Evolutionary conservation across 2,113 vertebrate genomes (phyloP).

Genomic region (Zonotrichia leucophrys): DNA sequence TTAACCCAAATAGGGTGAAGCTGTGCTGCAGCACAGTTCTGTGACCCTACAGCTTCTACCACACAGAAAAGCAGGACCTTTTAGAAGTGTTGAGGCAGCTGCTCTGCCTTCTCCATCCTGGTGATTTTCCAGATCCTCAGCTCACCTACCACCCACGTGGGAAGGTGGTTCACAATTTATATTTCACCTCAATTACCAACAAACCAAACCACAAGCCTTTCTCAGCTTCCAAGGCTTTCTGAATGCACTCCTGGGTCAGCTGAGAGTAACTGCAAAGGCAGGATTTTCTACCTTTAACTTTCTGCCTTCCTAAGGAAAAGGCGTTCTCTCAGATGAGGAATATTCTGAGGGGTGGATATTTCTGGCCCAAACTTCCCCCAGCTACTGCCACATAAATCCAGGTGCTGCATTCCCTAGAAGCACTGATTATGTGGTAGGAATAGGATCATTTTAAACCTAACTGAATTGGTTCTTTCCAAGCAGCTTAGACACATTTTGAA

Average conservation of each 20-base stretch:
- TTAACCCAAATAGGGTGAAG: neutral
- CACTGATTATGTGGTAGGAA: neutral
- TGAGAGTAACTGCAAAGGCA: neutral
- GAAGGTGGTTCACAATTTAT: neutral
- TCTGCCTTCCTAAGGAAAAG: neutral
- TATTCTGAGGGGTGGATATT: neutral
- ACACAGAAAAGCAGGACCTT: neutral
- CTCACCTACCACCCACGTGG: neutral
- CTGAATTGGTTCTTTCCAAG: neutral
- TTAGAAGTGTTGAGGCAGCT: neutral
- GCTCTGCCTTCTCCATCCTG: neutral
- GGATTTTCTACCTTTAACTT: neutral
- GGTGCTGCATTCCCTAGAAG: neutral
- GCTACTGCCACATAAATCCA: neutral
- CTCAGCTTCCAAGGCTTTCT: neutral
- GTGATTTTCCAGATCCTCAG: neutral
- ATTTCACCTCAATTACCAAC: neutral
- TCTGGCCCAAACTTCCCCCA: neutral
- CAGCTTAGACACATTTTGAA: neutral
- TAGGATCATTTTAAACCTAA: neutral
- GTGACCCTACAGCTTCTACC: neutral
- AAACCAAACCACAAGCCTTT: neutral
- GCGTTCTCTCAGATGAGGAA: neutral
- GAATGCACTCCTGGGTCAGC: neutral
- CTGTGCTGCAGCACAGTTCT: neutral